A percentile compares a stretch with the other conserved stretches of the same genome.
Evolutionary conservation across 2,888 invertebrate genomes (phyloP).

Genomic region (Keiferia lycopersicella): DNA sequence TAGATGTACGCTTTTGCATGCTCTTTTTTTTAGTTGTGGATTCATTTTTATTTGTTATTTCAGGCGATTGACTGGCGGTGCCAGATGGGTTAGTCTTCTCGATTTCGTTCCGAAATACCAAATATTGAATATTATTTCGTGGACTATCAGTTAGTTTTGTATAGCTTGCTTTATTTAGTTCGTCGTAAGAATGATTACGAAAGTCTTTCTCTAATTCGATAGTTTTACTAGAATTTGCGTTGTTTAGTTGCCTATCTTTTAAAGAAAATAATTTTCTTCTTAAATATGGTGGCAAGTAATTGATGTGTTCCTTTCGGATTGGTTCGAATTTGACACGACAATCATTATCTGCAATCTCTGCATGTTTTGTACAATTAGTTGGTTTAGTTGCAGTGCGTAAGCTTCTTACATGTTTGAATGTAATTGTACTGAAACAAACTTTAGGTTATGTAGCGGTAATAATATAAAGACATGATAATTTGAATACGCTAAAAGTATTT

Average conservation of each 20-base stretch:
- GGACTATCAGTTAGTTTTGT: slow-evolving; percentile 46
- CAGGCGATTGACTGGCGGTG: slow-evolving; percentile 35
- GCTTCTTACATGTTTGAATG: slow-evolving; percentile 46
- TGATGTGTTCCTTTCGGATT: slow-evolving; percentile 35
- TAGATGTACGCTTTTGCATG: slow-evolving; percentile 39
- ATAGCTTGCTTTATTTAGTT: slow-evolving; percentile 45
- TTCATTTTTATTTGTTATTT: slow-evolving; percentile 36
- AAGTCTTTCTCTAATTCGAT: not conserved
- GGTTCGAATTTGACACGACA: slow-evolving; percentile 14
- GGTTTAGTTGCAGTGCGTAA: slow-evolving; percentile 40
- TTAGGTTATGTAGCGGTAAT: not conserved
- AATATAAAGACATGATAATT: not conserved
- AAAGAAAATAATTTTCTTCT: slow-evolving; percentile 36
- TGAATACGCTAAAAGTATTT: slow-evolving; percentile 24
- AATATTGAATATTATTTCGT: slow-evolving; percentile 44
- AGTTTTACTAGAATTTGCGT: slow-evolving; percentile 37
- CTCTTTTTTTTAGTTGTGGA: slow-evolving; percentile 37
- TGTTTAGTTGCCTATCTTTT: slow-evolving; percentile 38
- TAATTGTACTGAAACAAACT: slow-evolving; percentile 44
- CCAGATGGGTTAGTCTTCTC: slow-evolving; percentile 21
- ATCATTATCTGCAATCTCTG: slow-evolving; percentile 1
- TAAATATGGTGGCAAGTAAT: slow-evolving; percentile 49
- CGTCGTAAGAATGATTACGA: slow-evolving; percentile 23
- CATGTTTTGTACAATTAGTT: slow-evolving; percentile 15
- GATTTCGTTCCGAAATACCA: slow-evolving; percentile 54